A percentile compares a stretch with the other conserved stretches of the same genome.
These are phyloP conservation scores for Drosophila nasuta DNA, from an alignment of 1,140 invertebrate genomes.

Conservation along the genomic window DNA sequence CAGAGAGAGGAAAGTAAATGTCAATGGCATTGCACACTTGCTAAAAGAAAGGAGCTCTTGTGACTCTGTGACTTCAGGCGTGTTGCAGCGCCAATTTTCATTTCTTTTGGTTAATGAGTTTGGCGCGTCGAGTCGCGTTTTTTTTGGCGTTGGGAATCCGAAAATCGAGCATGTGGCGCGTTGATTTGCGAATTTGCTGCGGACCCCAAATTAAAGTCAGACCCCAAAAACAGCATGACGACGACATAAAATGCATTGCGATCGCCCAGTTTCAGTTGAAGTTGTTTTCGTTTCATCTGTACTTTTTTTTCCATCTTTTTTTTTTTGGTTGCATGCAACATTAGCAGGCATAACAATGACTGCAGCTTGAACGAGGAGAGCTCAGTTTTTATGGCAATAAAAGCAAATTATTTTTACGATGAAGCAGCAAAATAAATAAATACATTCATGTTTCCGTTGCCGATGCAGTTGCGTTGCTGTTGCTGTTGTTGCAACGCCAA, in stretches of 20 bases:
- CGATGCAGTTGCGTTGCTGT: conserved; percentile 33
- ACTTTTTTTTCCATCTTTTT: conserved; percentile 23
- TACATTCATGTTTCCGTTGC: conserved; percentile 54
- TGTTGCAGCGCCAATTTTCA: conserved; percentile 9
- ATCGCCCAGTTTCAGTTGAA: conserved; percentile 26
- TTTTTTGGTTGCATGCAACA: conserved; percentile 57
- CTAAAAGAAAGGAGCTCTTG: conserved; percentile 42
- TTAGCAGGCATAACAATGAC: conserved; percentile 45
- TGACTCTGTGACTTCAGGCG: conserved; percentile 17
- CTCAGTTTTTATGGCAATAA: conserved; percentile 63
- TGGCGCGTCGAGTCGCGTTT: background rate
- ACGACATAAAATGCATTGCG: conserved; percentile 73
- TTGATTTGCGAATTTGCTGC: conserved; percentile 67
- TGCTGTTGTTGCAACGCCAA: conserved; percentile 49
- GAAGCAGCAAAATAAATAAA: conserved; percentile 77
- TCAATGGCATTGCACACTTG: conserved; percentile 52
- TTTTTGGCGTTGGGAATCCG: background rate
- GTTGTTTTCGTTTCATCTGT: background rate
- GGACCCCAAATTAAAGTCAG: conserved; percentile 48
- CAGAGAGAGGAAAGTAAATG: conserved; percentile 36
- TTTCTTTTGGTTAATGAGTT: conserved; percentile 18
- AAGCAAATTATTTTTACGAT: conserved; percentile 82
- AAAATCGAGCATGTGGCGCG: conserved; percentile 54
- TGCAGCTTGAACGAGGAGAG: conserved; percentile 11
- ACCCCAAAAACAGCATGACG: conserved; percentile 55